Evolutionary conservation across 2,113 vertebrate genomes (phyloP), one percentile per base, ranked within the genome.

Genomic region (Caretta caretta): DNA sequence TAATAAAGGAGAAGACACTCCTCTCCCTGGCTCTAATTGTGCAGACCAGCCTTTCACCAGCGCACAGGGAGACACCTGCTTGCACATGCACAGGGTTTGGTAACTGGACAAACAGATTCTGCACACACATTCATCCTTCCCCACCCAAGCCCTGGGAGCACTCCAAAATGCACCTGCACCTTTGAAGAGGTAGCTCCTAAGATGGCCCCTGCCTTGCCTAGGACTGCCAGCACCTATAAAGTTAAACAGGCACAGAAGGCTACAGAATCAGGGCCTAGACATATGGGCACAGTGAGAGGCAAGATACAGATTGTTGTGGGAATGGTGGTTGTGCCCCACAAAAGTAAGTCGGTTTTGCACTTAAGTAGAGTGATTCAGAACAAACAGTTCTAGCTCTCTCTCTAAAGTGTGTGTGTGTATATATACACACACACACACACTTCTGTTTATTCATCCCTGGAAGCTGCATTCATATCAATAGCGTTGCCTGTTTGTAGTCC

Each of bases 401-500:
- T 35, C 5, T 6, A 17, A 62, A 16, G 12, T 4, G 25, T 24
- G 22, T 56, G 48, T 48, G 6, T 48, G 48, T 16, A 14, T 42
- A 5, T 5, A 14, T 51, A 16, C 1, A 51, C 27, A 62, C 57
- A 31, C 9, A 13, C 12, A 29, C 3, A 17, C 3, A 19, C 12
- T 8, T 35, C 17, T 69, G 62, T 17, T 69, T 69, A 16, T 20
- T n/a, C 42, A 2, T 8, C 50, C 83, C 51, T 6, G 25, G 35
- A 3, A 35, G 10, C 83, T 2, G 8, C 1, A 14, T 11, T 69
- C 83, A 79, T 0, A 14, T 27, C 51, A 17, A 2, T n/a, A 2
- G 25, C 29, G 54, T 80, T 17, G 16, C 54, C 27, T 17, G 3
- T 17, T 9, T n/a, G 31, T 5, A 72, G n/a, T n/a, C 65, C n/a